Evolutionary conservation across 2,888 invertebrate species (phyloP).

Genomic region (Cyaniris semiargus): DNA sequence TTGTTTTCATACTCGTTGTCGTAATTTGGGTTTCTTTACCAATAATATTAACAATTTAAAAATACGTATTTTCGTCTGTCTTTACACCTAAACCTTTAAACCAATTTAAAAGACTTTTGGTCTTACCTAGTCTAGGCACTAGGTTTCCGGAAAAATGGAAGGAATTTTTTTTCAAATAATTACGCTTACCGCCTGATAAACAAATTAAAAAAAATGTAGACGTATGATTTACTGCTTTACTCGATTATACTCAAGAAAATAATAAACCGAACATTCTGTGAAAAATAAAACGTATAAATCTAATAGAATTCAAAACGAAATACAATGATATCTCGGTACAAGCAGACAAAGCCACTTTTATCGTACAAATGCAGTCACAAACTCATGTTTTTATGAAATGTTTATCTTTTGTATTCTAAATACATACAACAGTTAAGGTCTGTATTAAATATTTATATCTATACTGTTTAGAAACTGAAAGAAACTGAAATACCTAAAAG

Average conservation of each 20-base stretch:
- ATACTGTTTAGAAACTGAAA: background rate
- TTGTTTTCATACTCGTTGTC: background rate
- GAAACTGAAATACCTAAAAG: too few species aligned
- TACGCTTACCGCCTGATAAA: too few species aligned
- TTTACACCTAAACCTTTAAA: too few species aligned
- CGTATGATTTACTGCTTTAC: background rate
- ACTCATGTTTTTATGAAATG: constrained; percentile 9
- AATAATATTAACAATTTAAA: too few species aligned
- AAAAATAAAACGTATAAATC: background rate
- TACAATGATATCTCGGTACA: background rate
- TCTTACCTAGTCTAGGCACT: too few species aligned
- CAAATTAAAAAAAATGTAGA: too few species aligned
- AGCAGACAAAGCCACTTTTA: background rate
- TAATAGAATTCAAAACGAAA: background rate
- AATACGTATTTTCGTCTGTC: too few species aligned
- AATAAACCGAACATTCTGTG: background rate
- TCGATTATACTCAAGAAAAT: background rate
- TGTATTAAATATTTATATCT: background rate
- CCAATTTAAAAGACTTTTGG: too few species aligned
- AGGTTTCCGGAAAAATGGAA: too few species aligned
- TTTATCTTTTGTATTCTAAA: constrained; percentile 3
- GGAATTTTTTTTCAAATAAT: too few species aligned
- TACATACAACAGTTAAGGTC: background rate
- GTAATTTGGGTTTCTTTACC: background rate
- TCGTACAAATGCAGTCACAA: background rate